phyloP scores from a whole-genome alignment of 2,888 invertebrate species.

The Lasius platythorax region DNA sequence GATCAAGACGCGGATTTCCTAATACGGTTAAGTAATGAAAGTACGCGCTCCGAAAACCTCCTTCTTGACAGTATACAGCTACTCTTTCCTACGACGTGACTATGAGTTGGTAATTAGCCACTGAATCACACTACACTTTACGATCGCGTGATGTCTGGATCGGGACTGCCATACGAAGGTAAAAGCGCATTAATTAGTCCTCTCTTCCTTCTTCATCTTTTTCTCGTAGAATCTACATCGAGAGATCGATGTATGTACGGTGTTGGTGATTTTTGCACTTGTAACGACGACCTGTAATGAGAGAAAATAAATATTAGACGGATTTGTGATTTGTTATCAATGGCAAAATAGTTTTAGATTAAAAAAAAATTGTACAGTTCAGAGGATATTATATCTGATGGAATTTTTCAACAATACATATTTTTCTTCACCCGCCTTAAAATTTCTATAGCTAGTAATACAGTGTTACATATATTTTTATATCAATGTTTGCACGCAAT shows the following conservation, averaged over 20 bases:
- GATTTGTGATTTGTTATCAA: not conserved
- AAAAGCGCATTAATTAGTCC: not conserved
- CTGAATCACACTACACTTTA: constrained; percentile 32
- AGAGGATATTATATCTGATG: not conserved
- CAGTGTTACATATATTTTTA: not conserved
- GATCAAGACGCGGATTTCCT: constrained; percentile 43
- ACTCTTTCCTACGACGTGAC: not conserved
- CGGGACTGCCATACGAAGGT: not conserved
- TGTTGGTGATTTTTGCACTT: not conserved
- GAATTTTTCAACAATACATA: not conserved
- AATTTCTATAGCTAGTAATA: not conserved
- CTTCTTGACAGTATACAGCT: constrained; percentile 9
- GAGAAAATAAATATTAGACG: not conserved
- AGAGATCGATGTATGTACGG: not conserved
- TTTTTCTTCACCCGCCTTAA: not conserved
- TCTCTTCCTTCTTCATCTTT: not conserved
- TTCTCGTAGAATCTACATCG: not conserved
- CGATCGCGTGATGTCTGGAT: constrained; percentile 5
- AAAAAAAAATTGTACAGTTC: not conserved
- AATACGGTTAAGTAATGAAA: constrained; percentile 36
- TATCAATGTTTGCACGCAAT: not conserved
- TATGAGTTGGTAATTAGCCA: constrained; percentile 36
- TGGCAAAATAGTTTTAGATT: not conserved
- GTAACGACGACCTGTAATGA: not conserved
- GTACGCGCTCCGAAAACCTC: constrained; percentile 37